These are phyloP conservation scores for Zeugodacus cucurbitae DNA, from an alignment of 1,140 invertebrate genomes.

Conservation along the genomic window DNA sequence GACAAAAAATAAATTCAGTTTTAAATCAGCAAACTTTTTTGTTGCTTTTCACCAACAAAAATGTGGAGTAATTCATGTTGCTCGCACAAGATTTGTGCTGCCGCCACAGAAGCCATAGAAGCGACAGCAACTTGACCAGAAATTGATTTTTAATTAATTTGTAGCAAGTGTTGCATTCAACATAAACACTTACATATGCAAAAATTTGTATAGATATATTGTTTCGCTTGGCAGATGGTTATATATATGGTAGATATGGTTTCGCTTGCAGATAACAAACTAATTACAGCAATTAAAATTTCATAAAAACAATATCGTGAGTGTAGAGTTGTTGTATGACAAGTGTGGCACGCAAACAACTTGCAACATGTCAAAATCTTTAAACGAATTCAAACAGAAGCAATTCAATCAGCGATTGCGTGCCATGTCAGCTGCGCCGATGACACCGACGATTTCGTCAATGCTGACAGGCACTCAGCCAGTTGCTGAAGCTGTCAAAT, in stretches of 20 bases:
- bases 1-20: background rate
- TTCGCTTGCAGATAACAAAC: too few relatives aligned
- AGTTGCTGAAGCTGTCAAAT: conserved; percentile 2
- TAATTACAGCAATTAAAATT: too few relatives aligned
- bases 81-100: background rate
- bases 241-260: too few relatives aligned
- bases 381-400: conserved; percentile 12
- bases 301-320: too few relatives aligned
- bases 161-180: background rate
- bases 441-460: background rate
- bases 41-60: background rate
- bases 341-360: background rate
- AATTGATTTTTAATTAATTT: conserved; percentile 35
- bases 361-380: conserved; percentile 8
- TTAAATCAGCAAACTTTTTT: background rate
- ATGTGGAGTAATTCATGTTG: background rate
- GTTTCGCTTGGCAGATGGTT: too few relatives aligned
- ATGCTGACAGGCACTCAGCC: background rate
- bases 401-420: conserved; percentile 3
- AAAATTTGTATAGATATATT: background rate
- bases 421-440: background rate
- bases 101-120: conserved; percentile 1
- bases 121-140: background rate
- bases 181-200: background rate
- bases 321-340: background rate